phyloP scores from a whole-genome alignment of 2,797 vertebrate species.

The Tolypeutes matacus region DNA sequence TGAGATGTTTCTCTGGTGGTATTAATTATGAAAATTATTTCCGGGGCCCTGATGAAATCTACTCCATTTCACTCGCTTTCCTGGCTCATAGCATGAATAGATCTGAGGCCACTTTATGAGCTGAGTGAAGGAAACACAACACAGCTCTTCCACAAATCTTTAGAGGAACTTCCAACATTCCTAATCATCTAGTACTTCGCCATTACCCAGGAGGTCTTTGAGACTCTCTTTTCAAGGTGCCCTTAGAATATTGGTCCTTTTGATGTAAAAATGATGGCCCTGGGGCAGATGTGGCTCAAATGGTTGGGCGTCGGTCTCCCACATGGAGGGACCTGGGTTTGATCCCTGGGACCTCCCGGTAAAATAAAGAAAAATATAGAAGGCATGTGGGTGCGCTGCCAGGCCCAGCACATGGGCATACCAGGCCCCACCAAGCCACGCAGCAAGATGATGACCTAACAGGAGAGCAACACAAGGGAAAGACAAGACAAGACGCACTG shows the following conservation, averaged over 20 bases:
- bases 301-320: too few species aligned
- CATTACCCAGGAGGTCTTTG: background rate
- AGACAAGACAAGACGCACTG: too few species aligned
- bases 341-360: too few species aligned
- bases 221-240: background rate
- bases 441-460: too few species aligned
- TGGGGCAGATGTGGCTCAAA: too few species aligned
- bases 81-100: background rate
- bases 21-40: conserved; percentile 3
- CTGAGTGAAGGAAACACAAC: background rate
- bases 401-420: too few species aligned
- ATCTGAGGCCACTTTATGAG: background rate
- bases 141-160: background rate
- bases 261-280: background rate
- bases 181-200: background rate
- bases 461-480: too few species aligned
- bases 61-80: background rate
- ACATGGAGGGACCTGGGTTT: too few species aligned
- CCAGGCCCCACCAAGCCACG: too few species aligned
- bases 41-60: background rate
- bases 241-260: background rate
- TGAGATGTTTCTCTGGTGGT: background rate
- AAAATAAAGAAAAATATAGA: too few species aligned
- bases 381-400: too few species aligned
- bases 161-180: background rate